Conservation (phyloP, 2,113 vertebrate species). For the Colossoma macropomum region DNA sequence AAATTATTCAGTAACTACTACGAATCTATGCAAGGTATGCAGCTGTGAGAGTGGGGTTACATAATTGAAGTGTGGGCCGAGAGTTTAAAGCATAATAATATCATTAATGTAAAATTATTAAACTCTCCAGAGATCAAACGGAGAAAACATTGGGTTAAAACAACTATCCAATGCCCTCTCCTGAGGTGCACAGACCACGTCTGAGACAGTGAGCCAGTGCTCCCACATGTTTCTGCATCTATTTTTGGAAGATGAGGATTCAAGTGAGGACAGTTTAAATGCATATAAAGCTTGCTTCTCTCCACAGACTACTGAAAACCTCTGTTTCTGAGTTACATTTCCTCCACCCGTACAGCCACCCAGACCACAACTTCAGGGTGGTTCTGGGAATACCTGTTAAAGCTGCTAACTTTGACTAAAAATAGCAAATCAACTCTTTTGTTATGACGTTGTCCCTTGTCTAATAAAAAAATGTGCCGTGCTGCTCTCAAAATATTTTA, state of each 20-base stretch:
- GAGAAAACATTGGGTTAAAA: not conserved
- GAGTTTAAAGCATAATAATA: not conserved
- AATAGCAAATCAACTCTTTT: slow-evolving; percentile 49
- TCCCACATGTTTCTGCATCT: slow-evolving; percentile 44
- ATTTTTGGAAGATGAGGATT: slow-evolving; percentile 50
- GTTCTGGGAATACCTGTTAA: slow-evolving; percentile 54
- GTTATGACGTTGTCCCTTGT: slow-evolving; percentile 46
- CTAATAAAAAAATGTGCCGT: slow-evolving; percentile 58
- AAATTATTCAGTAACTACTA: not conserved
- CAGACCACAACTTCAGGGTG: slow-evolving; percentile 64
- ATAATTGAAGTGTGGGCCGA: not conserved
- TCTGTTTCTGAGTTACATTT: slow-evolving; percentile 53
- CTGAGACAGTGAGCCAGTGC: slow-evolving; percentile 27
- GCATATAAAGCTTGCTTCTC: slow-evolving; percentile 41
- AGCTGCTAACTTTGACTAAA: slow-evolving; percentile 57
- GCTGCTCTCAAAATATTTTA: slow-evolving; percentile 41
- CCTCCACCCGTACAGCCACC: slow-evolving; percentile 45
- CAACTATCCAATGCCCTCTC: not conserved
- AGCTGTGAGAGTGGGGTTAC: not conserved
- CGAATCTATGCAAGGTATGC: too few relatives aligned
- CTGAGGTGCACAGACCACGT: slow-evolving; percentile 18
- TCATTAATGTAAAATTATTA: not conserved
- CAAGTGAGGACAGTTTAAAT: slow-evolving; percentile 51
- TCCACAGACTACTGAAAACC: slow-evolving; percentile 53
- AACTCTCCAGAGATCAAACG: not conserved